Conservation (phyloP, 2,888 invertebrate genomes). For the Troides aeacus region DNA sequence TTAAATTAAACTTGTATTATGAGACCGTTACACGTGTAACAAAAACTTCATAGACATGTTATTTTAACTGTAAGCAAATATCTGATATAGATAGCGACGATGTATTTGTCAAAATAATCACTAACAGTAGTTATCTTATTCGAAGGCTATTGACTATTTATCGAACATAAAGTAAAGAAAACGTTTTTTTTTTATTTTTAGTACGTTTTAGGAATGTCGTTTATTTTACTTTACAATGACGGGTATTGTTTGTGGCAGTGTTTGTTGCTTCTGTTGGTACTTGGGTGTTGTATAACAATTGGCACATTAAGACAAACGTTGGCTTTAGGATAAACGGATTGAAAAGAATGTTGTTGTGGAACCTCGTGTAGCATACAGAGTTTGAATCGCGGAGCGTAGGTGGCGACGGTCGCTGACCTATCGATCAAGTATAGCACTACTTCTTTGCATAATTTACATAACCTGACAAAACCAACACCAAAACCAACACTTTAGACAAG, state of each 20-base stretch:
- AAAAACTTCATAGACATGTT: conserved; percentile 44
- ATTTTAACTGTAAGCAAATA: conserved; percentile 31
- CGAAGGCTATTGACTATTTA: neutral
- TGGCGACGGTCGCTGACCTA: conserved; percentile 66
- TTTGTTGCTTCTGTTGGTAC: too few relatives aligned
- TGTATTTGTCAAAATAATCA: neutral
- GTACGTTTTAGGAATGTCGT: neutral
- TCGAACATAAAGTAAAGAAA: neutral
- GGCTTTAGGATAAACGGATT: conserved; percentile 20
- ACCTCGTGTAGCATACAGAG: conserved; percentile 40
- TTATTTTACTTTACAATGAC: neutral
- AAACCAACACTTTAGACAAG: conserved; percentile 67
- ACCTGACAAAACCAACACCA: conserved; percentile 68
- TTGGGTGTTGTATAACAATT: too few relatives aligned
- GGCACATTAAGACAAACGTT: neutral
- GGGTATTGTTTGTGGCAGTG: too few relatives aligned
- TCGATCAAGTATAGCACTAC: conserved; percentile 66
- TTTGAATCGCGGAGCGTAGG: conserved; percentile 55
- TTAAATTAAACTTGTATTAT: conserved; percentile 45
- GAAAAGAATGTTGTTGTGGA: conserved; percentile 36
- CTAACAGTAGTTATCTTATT: neutral
- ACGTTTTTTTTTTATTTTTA: neutral
- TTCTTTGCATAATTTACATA: conserved; percentile 74
- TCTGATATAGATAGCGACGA: neutral
- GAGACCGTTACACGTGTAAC: conserved; percentile 48